These are phyloP conservation scores for Chrysemys picta DNA, from an alignment of 2,113 vertebrate genomes.

Conservation along the genomic window DNA sequence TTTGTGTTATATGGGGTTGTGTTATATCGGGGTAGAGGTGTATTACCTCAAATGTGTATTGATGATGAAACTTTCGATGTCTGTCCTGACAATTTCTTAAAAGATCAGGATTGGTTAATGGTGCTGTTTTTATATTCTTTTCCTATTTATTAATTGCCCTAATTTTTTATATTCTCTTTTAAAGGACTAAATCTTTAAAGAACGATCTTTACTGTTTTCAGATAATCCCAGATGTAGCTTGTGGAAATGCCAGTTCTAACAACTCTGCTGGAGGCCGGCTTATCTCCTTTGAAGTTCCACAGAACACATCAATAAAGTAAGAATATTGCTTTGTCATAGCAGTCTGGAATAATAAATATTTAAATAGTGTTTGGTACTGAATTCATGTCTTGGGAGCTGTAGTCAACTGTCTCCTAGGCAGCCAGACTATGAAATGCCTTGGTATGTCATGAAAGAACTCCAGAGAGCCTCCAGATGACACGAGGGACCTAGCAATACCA, in stretches of 20 bases:
- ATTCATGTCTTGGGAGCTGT: background rate
- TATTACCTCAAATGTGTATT: background rate
- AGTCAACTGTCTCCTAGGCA: background rate
- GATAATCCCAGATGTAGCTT: conserved; percentile 88
- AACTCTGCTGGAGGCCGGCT: conserved; percentile 89
- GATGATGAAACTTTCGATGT: background rate
- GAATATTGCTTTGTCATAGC: conserved; percentile 34
- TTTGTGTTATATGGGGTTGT: too few species aligned
- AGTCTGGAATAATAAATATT: background rate
- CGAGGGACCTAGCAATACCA: background rate
- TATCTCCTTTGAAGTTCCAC: conserved; percentile 90
- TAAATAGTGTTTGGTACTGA: background rate
- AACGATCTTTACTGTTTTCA: conserved; percentile 55
- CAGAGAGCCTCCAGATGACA: background rate
- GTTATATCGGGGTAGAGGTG: too few species aligned
- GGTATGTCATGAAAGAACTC: background rate
- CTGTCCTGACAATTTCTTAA: background rate
- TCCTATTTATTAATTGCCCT: background rate
- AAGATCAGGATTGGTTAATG: background rate
- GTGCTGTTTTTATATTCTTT: background rate
- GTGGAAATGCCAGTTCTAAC: conserved; percentile 90
- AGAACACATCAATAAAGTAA: conserved; percentile 97
- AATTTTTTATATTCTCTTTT: background rate
- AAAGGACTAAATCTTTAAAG: background rate
- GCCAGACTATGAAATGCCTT: background rate